phyloP scores from a whole-genome alignment of 2,797 vertebrate genomes.

The Pangasius macronema region DNA sequence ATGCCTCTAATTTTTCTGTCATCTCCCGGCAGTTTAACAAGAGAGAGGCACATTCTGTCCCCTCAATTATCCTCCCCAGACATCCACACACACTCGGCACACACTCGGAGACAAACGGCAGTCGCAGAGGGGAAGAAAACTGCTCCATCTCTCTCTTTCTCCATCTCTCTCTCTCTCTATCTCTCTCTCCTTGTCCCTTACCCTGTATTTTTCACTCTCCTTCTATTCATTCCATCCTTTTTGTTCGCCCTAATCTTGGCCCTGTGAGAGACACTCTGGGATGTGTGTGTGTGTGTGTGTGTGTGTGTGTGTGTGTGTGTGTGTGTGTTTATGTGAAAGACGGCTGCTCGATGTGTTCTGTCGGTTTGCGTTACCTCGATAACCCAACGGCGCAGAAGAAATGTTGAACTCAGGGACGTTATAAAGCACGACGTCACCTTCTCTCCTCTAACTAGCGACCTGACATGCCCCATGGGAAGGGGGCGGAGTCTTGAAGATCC shows the following conservation, averaged over 20 bases:
- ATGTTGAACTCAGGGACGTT: conserved; percentile 88
- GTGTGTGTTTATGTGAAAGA: conserved; percentile 83
- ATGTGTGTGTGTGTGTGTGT: conserved; percentile 16
- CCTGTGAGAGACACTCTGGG: conserved; percentile 1
- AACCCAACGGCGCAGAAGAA: conserved; percentile 83
- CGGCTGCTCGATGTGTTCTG: conserved; percentile 85
- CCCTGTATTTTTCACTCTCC: conserved; percentile 48
- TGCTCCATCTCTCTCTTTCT: conserved; percentile 35
- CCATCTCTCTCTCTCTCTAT: conserved; percentile 17
- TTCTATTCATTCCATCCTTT: conserved; percentile 39
- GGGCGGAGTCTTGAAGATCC: not conserved
- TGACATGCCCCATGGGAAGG: conserved; percentile 36
- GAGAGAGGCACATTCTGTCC: conserved; percentile 73
- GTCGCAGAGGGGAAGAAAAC: conserved; percentile 58
- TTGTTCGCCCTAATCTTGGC: not conserved
- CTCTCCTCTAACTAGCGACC: conserved; percentile 76
- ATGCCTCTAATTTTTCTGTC: conserved; percentile 86
- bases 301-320: conserved; percentile 58
- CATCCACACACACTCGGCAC: conserved; percentile 61
- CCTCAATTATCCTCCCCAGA: conserved; percentile 71
- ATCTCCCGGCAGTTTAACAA: conserved; percentile 83
- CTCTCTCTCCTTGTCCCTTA: conserved; percentile 16
- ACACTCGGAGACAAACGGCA: conserved; percentile 52
- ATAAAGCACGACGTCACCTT: conserved; percentile 82
- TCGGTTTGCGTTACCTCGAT: conserved; percentile 88